Evolutionary conservation across 2,888 invertebrate genomes (phyloP).

Genomic region (Brachypalpus laphriformis): DNA sequence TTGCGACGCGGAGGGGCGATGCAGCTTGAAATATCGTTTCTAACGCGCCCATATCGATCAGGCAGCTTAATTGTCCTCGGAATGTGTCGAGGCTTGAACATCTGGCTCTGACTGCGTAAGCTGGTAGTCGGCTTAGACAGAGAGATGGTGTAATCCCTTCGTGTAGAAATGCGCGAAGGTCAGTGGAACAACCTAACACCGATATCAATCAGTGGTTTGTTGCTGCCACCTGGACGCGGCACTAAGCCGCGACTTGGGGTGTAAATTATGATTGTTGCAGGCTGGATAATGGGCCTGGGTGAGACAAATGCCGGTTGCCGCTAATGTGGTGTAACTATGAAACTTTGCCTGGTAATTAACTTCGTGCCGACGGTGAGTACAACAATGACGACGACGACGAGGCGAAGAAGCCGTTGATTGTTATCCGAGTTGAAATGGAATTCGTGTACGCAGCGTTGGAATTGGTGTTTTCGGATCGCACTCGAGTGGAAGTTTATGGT

Average conservation of each 20-base stretch:
- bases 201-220: conserved; percentile 49
- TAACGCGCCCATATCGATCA: conserved; percentile 41
- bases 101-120: conserved; percentile 54
- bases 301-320: conserved; percentile 39
- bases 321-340: conserved; percentile 51
- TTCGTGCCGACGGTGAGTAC: conserved; percentile 1
- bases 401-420: conserved; percentile 53
- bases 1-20: neutral
- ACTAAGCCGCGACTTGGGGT: neutral
- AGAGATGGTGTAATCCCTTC: conserved; percentile 63
- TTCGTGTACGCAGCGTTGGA: conserved; percentile 54
- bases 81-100: conserved; percentile 42
- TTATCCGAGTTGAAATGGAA: conserved; percentile 56
- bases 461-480: conserved; percentile 30
- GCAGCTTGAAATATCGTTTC: conserved; percentile 55
- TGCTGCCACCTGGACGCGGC: conserved; percentile 27
- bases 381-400: neutral
- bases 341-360: conserved; percentile 60
- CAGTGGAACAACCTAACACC: conserved; percentile 66
- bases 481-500: conserved; percentile 50
- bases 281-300: conserved; percentile 34
- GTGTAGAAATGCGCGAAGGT: conserved; percentile 63
- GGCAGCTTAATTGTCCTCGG: conserved; percentile 38
- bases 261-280: conserved; percentile 60
- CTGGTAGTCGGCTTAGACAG: conserved; percentile 44